Percentiles rank a stretch among this genome's conserved stretches.
phyloP scores from a whole-genome alignment of 2,888 invertebrate genomes.

The Polydrusus tereticollis region DNA sequence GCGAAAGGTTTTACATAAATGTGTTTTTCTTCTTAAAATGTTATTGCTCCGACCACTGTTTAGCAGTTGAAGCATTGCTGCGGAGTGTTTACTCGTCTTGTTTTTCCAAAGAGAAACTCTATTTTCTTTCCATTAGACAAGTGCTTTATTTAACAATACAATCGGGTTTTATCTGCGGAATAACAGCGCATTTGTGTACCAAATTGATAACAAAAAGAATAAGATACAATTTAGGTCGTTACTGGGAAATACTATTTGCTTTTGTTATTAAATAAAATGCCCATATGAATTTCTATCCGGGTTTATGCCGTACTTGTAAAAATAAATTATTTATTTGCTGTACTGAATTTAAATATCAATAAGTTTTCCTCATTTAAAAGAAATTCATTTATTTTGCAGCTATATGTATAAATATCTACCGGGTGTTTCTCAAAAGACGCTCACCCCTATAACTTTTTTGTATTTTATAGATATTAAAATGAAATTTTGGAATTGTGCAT shows the following conservation, averaged over 20 bases:
- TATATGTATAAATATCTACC: too few relatives aligned
- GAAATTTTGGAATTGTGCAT: too few relatives aligned
- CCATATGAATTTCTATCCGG: not conserved
- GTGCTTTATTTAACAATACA: slow-evolving; percentile 32
- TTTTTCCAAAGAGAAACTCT: slow-evolving; percentile 25
- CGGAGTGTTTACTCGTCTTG: slow-evolving; percentile 11
- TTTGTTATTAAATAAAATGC: slow-evolving; percentile 1
- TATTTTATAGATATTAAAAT: too few relatives aligned
- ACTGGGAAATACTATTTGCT: not conserved
- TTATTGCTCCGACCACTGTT: not conserved
- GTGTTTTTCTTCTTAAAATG: not conserved
- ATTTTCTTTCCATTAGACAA: slow-evolving; percentile 31
- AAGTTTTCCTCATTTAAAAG: too few relatives aligned
- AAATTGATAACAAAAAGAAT: slow-evolving; percentile 6
- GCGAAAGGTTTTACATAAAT: not conserved
- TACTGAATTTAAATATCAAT: too few relatives aligned
- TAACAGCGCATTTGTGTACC: slow-evolving; percentile 16
- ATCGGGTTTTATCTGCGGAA: slow-evolving; percentile 19
- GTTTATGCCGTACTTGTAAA: not conserved
- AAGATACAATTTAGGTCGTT: not conserved
- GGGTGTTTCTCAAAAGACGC: too few relatives aligned
- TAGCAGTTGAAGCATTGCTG: slow-evolving; percentile 5
- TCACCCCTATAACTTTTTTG: too few relatives aligned
- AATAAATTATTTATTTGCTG: not conserved
- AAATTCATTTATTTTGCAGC: too few relatives aligned